These are phyloP conservation scores for Tenthredo livida DNA, from an alignment of 2,888 invertebrate genomes.

Conservation along the genomic window DNA sequence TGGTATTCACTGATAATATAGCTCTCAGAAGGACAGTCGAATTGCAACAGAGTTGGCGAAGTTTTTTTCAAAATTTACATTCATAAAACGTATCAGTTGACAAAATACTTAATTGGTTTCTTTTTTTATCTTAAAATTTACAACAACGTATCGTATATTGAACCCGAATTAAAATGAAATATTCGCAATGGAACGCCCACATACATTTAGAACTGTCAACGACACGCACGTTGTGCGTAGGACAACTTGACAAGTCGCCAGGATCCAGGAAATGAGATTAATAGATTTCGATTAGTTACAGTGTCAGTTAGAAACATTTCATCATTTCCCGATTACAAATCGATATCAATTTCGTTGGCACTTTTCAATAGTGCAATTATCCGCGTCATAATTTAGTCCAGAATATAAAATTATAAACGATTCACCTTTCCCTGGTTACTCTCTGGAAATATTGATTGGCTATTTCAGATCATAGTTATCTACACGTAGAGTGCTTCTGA, in stretches of 20 bases:
- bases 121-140: background rate
- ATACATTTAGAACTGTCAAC: slow-evolving; percentile 20
- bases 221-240: slow-evolving; percentile 22
- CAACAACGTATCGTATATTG: background rate
- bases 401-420: background rate
- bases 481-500: background rate
- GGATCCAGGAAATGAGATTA: background rate
- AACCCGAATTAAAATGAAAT: background rate
- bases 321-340: background rate
- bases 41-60: no score
- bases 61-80: background rate
- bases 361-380: background rate
- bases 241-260: slow-evolving; percentile 35
- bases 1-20: no score
- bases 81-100: background rate
- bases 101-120: background rate
- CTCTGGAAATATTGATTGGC: background rate
- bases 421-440: background rate
- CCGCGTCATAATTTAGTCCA: background rate
- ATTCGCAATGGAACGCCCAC: background rate
- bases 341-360: background rate
- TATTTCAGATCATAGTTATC: background rate
- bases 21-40: no score
- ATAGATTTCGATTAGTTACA: background rate
- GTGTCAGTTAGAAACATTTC: slow-evolving; percentile 8